Conservation (phyloP, 2,113 vertebrate genomes). For the Chloropsis cyanopogon region DNA sequence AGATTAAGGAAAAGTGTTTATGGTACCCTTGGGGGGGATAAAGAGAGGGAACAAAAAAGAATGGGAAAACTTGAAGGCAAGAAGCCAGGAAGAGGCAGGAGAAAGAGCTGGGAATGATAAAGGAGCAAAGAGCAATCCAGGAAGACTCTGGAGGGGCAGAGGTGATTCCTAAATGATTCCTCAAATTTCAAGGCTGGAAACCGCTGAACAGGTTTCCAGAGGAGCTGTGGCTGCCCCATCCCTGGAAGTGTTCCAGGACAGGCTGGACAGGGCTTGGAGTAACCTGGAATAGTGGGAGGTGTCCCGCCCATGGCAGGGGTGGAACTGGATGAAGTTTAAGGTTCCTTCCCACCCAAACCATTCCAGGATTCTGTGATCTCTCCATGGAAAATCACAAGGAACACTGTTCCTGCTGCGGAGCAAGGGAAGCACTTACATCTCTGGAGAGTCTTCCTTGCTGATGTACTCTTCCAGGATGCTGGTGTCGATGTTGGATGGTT, state of each 20-base stretch:
- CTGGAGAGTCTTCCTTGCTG: conserved; percentile 95
- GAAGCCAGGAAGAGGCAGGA: background rate
- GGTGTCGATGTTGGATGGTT: conserved; percentile 96
- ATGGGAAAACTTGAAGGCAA: background rate
- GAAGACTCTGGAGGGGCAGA: background rate
- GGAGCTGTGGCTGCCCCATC: background rate
- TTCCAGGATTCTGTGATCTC: background rate
- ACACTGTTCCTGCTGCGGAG: accelerated
- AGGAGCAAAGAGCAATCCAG: background rate
- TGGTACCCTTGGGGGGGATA: background rate
- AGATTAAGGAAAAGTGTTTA: background rate
- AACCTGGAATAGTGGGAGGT: background rate
- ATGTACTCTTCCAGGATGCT: conserved; percentile 99
- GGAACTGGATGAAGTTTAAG: background rate
- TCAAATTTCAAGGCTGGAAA: background rate
- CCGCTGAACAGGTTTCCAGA: background rate
- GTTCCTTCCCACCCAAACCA: background rate
- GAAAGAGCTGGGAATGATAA: background rate
- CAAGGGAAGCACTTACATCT: conserved; percentile 85
- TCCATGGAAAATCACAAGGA: background rate
- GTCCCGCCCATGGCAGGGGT: background rate
- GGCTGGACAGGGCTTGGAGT: background rate
- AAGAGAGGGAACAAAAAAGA: background rate
- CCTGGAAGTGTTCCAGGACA: background rate
- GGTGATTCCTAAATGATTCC: background rate